Evolutionary conservation across 2,888 invertebrate genomes (phyloP), one percentile per base, ranked within the genome.

Genomic region (Cynaeus angustus): DNA sequence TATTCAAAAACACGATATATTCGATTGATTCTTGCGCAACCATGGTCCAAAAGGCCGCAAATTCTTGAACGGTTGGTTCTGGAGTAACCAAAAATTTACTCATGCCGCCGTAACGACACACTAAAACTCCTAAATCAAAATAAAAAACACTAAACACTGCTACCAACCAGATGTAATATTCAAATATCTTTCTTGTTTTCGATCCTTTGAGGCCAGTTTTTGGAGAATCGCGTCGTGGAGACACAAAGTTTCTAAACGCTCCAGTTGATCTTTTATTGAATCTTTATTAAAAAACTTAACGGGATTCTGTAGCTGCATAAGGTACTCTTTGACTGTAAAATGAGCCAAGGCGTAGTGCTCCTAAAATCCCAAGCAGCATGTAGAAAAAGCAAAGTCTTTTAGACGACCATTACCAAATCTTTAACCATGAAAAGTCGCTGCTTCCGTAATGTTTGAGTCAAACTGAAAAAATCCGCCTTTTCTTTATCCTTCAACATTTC

Each of bases 401-500:
- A n/a, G n/a, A n/a, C n/a, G n/a, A n/a, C n/a, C n/a, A n/a, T n/a
- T 55, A 41, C 55, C 41, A 21, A 7, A 2, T 13, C 21, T 12
- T 58, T 58, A 6, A 58, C 26, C 7, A 58, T 26, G 7, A 3
- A n/a, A 6, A 21, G 8, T 12, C 56, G 13, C 28, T 58, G 56
- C 12, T 58, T 28, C 43, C 43, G 26, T n/a, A 58, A n/a, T 6
- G 10, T 43, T 13, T 58, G 26, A 12, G 38, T 12, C 30, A 59
- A 59, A 6, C 10, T 12, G 12, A 14, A 46, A 46, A 59, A 45
- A 33, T 59, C 43, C 9, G 46, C 16, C 6, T 12, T 46, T 1
- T 33, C 13, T 4, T 7, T 2, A 30, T 2, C 6, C 14, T 45
- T 16, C 1, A 26, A 7, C 59, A 59, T 59, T 21, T 28, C 0